Evolutionary conservation across 2,888 invertebrate species (phyloP).

Genomic region (Hypomecis punctinalis): DNA sequence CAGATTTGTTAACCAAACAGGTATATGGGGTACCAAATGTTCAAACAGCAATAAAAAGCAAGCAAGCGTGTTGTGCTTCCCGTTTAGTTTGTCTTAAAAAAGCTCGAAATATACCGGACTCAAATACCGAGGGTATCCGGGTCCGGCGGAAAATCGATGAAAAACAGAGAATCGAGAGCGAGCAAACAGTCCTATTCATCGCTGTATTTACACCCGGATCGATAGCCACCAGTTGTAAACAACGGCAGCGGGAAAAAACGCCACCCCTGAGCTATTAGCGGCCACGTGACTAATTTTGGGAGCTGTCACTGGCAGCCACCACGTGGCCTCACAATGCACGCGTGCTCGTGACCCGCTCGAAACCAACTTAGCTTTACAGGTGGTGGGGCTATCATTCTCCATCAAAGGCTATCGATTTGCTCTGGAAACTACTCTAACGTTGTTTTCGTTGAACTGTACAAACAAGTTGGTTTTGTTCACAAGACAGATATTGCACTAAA

Average conservation of each 20-base stretch:
- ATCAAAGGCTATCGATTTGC: background rate
- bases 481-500: slow-evolving; percentile 24
- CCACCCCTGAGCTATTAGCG: slow-evolving; percentile 75
- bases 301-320: slow-evolving; percentile 80
- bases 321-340: slow-evolving; percentile 61
- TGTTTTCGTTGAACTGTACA: background rate
- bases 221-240: slow-evolving; percentile 83
- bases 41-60: no score
- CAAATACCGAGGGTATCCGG: slow-evolving; percentile 2
- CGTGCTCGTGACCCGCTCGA: slow-evolving; percentile 39
- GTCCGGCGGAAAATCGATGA: slow-evolving; percentile 76
- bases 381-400: slow-evolving; percentile 4
- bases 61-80: background rate
- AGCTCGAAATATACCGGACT: background rate
- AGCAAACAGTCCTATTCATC: slow-evolving; percentile 69
- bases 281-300: slow-evolving; percentile 84
- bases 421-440: background rate
- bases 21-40: background rate
- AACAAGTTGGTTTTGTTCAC: background rate
- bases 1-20: no score
- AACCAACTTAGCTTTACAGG: slow-evolving; percentile 11
- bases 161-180: slow-evolving; percentile 70
- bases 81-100: background rate
- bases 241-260: slow-evolving; percentile 74
- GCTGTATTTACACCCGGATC: slow-evolving; percentile 71